Base-by-base conservation (phyloP, 2,797 vertebrate species). In the Enteromius afrohamiltoni region DNA sequence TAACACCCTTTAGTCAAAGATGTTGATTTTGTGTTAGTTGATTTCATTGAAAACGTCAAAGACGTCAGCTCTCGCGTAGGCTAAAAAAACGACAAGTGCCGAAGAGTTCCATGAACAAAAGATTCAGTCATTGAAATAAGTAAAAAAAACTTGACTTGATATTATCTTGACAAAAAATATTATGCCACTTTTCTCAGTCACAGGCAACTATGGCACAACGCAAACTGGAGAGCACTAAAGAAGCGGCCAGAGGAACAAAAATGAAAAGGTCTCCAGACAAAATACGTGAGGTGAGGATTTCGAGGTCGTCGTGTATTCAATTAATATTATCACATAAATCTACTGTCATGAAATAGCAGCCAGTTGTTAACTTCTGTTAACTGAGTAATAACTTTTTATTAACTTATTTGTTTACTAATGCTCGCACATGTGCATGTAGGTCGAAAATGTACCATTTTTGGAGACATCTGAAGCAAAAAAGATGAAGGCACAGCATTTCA, bases 391-490 rank as follows among this genome's bases (percentile, higher is more conserved):
- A 23, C 21, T 55, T 42, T 10, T 60, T 21, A 70, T 62, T 19
- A 16, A n/a, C 55, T 29, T 21, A 51, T 4, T 6, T 26, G 16
- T 67, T 37, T 53, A 55, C 79, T 53, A 70, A 60, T 58, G 10
- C 17, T 47, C 1, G 26, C 17, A 58, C 34, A 51, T 26, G 21
- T 34, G 13, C n/a, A 14, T 64, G 79, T n/a, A 95, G 95, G 87
- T 86, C 78, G 91, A 91, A 26, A 23, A 60, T 64, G 16, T 76
- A 42, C 31, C 79, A 74, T 84, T 84, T 88, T 78, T 45, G 65
- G 90, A 90, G 13, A 86, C 82, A 64, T 89, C 91, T 73, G 88
- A 91, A 78, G 83, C 88, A 7, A 92, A 85, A 77, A 94, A 91
- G 91, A 92, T 85, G 60, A 92, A 87, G 78, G 0, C 23, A 10